Percentiles rank a stretch among this genome's conserved stretches.
Conservation (phyloP, 2,888 invertebrate genomes). For the Ceriagrion tenellum region DNA sequence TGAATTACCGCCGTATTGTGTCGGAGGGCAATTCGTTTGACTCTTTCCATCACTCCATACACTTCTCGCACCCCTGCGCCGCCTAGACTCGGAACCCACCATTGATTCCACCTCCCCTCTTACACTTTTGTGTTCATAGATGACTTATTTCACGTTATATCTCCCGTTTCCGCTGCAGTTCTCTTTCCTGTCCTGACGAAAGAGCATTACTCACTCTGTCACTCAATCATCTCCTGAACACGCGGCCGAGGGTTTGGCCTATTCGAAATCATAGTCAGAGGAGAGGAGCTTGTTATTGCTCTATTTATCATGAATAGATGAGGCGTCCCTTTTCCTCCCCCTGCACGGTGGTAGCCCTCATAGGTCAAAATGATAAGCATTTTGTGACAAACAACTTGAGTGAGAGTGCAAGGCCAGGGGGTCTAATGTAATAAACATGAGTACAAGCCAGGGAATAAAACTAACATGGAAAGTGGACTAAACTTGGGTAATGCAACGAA, state of each 20-base stretch:
- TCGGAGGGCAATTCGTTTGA: background rate
- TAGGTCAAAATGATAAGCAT: too few species aligned
- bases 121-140: background rate
- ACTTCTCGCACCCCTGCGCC: background rate
- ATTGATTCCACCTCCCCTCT: background rate
- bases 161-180: background rate
- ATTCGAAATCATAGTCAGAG: background rate
- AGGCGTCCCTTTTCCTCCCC: too few species aligned
- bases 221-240: background rate
- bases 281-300: too few species aligned
- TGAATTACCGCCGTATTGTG: background rate
- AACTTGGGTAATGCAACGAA: too few species aligned
- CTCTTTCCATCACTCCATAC: background rate
- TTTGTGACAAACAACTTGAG: too few species aligned
- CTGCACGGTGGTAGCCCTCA: too few species aligned
- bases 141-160: background rate
- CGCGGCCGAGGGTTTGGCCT: background rate
- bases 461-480: too few species aligned
- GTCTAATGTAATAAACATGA: too few species aligned
- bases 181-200: constrained; percentile 6
- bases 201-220: background rate
- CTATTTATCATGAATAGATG: too few species aligned
- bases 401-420: too few species aligned
- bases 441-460: too few species aligned
- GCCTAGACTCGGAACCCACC: background rate